phyloP scores from a whole-genome alignment of 2,113 vertebrate species.

The Ariopsis seemanni region DNA sequence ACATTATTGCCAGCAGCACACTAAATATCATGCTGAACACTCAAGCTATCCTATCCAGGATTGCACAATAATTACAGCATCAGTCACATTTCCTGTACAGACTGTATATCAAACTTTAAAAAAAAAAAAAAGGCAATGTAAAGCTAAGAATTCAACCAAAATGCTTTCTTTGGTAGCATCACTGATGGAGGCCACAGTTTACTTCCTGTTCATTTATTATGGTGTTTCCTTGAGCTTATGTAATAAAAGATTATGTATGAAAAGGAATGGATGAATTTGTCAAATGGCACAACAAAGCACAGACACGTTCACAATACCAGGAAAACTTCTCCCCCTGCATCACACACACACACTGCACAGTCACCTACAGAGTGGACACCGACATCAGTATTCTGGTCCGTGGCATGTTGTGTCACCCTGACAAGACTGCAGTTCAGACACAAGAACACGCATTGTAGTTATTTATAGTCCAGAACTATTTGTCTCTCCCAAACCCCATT shows the following conservation, averaged over 20 bases:
- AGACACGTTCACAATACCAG: constrained; percentile 33
- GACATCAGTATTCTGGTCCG: constrained; percentile 13
- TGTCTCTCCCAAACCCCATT: not conserved
- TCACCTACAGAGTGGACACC: constrained; percentile 4
- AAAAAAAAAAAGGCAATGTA: not conserved
- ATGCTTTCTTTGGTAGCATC: not conserved
- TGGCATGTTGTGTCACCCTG: constrained; percentile 22
- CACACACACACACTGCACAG: constrained; percentile 32
- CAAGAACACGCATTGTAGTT: constrained; percentile 1
- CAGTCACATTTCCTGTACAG: not conserved
- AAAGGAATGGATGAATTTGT: constrained; percentile 26
- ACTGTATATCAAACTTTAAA: not conserved
- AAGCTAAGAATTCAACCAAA: not conserved
- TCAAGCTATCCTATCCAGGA: not conserved
- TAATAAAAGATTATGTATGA: not conserved
- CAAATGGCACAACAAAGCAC: constrained; percentile 16
- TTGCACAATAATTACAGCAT: not conserved
- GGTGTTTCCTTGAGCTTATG: not conserved
- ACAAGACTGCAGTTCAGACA: constrained; percentile 17
- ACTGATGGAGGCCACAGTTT: not conserved
- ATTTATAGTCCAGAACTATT: not conserved
- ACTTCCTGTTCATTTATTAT: not conserved
- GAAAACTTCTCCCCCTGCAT: not conserved
- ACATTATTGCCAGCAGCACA: not conserved
- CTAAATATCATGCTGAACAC: not conserved